Evolutionary conservation across 2,113 vertebrate species (phyloP).

Genomic region (Trematomus loennbergii): DNA sequence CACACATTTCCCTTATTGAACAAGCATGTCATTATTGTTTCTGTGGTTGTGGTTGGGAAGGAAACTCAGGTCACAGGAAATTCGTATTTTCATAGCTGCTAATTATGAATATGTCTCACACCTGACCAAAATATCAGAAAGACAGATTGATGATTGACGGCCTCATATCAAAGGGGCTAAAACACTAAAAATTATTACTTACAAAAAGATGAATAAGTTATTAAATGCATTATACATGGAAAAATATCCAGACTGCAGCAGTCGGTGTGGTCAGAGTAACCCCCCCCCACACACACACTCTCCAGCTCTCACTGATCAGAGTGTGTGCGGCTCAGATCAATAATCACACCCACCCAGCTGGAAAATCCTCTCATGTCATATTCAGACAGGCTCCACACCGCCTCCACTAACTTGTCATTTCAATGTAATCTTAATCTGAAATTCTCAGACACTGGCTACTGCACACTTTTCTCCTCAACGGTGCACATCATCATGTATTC

Average conservation of each 20-base stretch:
- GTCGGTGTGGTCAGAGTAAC: background rate
- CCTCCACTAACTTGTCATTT: constrained; percentile 51
- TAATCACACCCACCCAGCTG: constrained; percentile 51
- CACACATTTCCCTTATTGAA: too few species aligned
- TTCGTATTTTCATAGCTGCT: background rate
- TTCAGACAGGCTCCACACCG: constrained; percentile 37
- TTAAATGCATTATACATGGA: constrained; percentile 18
- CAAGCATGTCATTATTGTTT: too few species aligned
- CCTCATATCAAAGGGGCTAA: background rate
- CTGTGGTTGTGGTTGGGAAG: too few species aligned
- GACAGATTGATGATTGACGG: constrained; percentile 1
- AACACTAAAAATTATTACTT: constrained; percentile 18
- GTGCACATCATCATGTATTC: background rate
- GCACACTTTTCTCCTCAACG: constrained; percentile 1
- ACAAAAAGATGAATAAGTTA: background rate
- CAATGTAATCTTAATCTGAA: constrained; percentile 44
- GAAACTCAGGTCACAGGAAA: too few species aligned
- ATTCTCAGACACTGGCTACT: constrained; percentile 18
- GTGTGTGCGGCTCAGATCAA: constrained; percentile 53
- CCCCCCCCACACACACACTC: background rate
- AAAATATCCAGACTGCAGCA: constrained; percentile 19
- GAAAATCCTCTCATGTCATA: constrained; percentile 54
- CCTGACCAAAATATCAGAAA: background rate
- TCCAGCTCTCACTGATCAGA: constrained; percentile 27
- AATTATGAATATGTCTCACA: background rate